Evolutionary conservation across 35 echinoderm and acorn worm species (phyloP).

Genomic region (Eucidaris tribuloides): DNA sequence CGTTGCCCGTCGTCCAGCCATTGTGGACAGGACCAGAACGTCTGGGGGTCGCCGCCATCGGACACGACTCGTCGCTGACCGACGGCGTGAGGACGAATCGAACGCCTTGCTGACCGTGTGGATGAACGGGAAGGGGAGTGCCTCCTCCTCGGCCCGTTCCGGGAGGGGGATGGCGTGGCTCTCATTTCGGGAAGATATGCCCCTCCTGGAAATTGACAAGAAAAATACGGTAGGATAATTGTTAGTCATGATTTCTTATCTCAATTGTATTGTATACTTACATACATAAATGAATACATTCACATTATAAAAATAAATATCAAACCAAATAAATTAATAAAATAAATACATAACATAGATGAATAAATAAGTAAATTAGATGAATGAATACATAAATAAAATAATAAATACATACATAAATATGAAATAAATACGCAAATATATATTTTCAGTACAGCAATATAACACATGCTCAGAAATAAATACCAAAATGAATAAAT

Average conservation of each 20-base stretch:
- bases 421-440: no score
- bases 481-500: no score
- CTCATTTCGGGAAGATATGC: slow-evolving; percentile 55
- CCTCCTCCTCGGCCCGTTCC: slow-evolving; percentile 61
- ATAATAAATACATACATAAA: no score
- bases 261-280: background rate
- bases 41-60: slow-evolving; percentile 16
- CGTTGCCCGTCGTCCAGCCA: slow-evolving; percentile 82
- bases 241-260: background rate
- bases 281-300: background rate
- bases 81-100: slow-evolving; percentile 52
- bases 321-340: no score
- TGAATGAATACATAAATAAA: no score
- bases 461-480: no score
- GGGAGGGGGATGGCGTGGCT: slow-evolving; percentile 48
- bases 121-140: slow-evolving; percentile 59
- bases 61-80: slow-evolving; percentile 35
- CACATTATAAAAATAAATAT: no score
- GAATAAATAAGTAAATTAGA: no score
- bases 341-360: no score
- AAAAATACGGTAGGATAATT: background rate
- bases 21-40: slow-evolving; percentile 9
- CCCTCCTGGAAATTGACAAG: slow-evolving; percentile 55
- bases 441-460: no score
- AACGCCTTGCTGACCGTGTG: slow-evolving; percentile 79